Evolutionary conservation across 1,140 invertebrate genomes (phyloP), one percentile per base, ranked within the genome.

Genomic region (Trinorchestia longiramus): DNA sequence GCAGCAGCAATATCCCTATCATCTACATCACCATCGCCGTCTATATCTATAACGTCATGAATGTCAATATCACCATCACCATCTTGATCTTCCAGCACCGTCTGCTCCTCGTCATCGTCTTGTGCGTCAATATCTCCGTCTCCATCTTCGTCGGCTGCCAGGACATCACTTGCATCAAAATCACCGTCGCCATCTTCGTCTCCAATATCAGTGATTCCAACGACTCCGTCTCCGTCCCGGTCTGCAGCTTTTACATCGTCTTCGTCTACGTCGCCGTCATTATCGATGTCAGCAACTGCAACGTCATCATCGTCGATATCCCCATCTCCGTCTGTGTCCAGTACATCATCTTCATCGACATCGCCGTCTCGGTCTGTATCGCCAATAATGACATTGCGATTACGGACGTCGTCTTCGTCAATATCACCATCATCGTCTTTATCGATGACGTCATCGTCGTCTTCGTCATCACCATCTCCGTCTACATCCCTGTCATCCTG

Each of bases 41-140:
- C 96, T 42, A 95, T 90, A 57, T 95, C 95, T n/a, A 94, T 87
- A 36, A 95, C 87, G 43, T 97, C 96, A n/a, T 92, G 88, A 23
- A 95, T 95, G 87, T 97, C 96, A n/a, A 97, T 96, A 44, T 96
- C 96, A 41, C 96, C 96, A 88, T 97, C 96, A 87, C 96, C 96
- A 95, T 97, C 96, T 62, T 95, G 96, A 87, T 97, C 96, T 96
- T 17, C 96, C 95, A 62, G 96, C 95, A 95, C 96, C 96, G 92
- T 96, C 91, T 45, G 95, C 43, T 96, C 95, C 47, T 97, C 96
- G 0, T 96, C 96, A 53, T 97, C 96, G 77, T 94, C 95, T 43
- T 96, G 96, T 42, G 96, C 96, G 44, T 97, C 96, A 41, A 96
- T 96, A 90, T 96, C 96, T 77, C 96, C 96, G 42, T 96, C 96